Base-by-base conservation (phyloP, 1,140 invertebrate species). In the Drosophila sproati region DNA sequence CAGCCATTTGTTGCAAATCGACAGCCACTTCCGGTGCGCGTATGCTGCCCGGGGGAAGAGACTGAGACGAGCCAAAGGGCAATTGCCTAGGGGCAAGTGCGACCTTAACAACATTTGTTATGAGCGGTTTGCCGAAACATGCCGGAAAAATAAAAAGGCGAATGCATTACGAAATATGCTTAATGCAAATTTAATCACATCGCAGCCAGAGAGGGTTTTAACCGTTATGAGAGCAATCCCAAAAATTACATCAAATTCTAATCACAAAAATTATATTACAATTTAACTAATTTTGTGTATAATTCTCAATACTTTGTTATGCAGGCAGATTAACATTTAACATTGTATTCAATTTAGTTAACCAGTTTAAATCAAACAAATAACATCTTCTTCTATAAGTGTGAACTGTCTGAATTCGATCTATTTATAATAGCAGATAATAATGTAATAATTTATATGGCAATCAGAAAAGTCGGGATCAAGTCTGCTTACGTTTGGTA, bases 1-100 rank as follows among this genome's bases (percentile, higher is more conserved):
- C 43, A 64, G 83, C 85, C 83, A 88, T 88, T 88, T 88, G 85
- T 83, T 89, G 73, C 80, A 89, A 88, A 88, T 88, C 80, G 83
- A 89, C 85, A 89, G 66, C 63, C 73, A 80, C 87, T 88, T 88
- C 83, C 83, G 83, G 83, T 88, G 83, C 73, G 72, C 69, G 41
- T 31, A 77, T 39, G 37, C 62, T 54, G 54, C 43, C 12, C 12
- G 6, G n/a, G 7, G 29, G 3, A 32, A 10, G 20, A 5, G 48
- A 31, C 4, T n/a, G 10, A 41, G 10, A n/a, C 20, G 39, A 41
- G 10, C 20, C 10, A 39, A 0, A 39, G 51, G 28, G 7, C 47
- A 5, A 35, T 8, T 3, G 29, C 20, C 39, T 6, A 12, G 43
- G 60, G 35, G 31, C 7, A 39, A 43, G 69, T 6, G 32, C n/a